Percentiles rank a stretch among this genome's conserved stretches.
Conservation (phyloP, 2,888 invertebrate genomes). For the Ariolimax columbianus region DNA sequence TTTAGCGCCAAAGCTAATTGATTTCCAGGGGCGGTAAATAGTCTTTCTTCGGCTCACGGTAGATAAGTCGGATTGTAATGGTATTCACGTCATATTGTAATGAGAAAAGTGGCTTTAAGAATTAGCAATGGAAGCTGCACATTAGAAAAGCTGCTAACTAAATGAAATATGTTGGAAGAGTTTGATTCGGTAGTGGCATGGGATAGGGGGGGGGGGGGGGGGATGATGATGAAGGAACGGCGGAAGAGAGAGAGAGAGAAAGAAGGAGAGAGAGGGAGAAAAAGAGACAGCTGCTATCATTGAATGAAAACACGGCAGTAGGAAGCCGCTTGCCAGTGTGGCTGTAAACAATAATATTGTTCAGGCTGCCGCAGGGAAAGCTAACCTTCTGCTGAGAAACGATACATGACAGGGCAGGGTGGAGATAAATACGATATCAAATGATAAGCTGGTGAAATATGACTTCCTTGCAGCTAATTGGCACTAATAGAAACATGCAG, state of each 20-base stretch:
- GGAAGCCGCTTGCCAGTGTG: background rate
- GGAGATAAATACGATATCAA: slow-evolving; percentile 27
- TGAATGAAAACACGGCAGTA: background rate
- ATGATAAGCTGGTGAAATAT: slow-evolving; percentile 44
- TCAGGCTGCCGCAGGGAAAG: background rate
- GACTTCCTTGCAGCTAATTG: slow-evolving; percentile 43
- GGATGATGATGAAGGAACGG: too few species aligned
- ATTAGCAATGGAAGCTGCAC: too few species aligned
- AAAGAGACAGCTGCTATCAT: too few species aligned
- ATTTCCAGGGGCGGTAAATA: too few species aligned
- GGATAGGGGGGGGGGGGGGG: background rate
- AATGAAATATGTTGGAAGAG: too few species aligned
- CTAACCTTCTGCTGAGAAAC: background rate
- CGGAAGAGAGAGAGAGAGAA: background rate
- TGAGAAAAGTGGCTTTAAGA: too few species aligned
- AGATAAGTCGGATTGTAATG: too few species aligned
- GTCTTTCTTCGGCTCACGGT: too few species aligned
- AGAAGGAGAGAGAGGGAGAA: background rate
- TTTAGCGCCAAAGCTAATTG: too few species aligned
- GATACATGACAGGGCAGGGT: slow-evolving; percentile 10
- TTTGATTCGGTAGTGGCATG: too few species aligned
- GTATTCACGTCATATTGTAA: too few species aligned
- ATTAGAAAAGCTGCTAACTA: too few species aligned
- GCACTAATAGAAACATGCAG: slow-evolving; percentile 43
- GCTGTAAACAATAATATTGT: background rate